Conservation (phyloP, 2,797 vertebrate species). For the Pantherophis alleghaniensis region DNA sequence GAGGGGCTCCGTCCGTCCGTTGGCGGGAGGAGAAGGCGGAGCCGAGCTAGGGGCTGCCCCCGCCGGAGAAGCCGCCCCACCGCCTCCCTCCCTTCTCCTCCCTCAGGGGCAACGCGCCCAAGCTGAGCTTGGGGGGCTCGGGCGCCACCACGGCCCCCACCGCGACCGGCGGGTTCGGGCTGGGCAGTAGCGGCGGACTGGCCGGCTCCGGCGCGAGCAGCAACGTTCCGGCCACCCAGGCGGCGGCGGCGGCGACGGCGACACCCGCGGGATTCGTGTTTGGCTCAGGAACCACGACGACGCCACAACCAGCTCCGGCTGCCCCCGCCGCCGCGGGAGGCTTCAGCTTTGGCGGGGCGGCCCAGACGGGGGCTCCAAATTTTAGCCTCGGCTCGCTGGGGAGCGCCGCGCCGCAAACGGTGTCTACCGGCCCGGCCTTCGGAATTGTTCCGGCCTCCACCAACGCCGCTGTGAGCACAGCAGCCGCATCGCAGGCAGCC, state of each 20-base stretch:
- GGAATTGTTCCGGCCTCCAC: slow-evolving; percentile 33
- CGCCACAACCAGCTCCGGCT: background rate
- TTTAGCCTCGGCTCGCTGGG: slow-evolving; percentile 41
- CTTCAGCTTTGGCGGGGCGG: slow-evolving; percentile 57
- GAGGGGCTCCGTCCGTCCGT: background rate
- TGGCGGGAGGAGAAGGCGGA: background rate
- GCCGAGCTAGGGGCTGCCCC: background rate
- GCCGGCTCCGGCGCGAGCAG: slow-evolving; percentile 45
- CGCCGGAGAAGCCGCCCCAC: background rate
- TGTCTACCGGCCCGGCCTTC: slow-evolving; percentile 50
- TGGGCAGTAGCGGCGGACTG: slow-evolving; percentile 62
- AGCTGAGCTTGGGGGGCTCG: slow-evolving; percentile 71
- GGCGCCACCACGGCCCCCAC: slow-evolving; percentile 61
- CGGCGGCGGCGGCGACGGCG: slow-evolving; percentile 41
- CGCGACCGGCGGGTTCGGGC: slow-evolving; percentile 57
- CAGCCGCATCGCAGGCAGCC: slow-evolving; percentile 51
- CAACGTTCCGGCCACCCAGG: slow-evolving; percentile 55
- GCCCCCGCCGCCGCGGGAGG: slow-evolving; percentile 34
- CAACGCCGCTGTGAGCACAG: slow-evolving; percentile 35
- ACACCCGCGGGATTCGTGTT: slow-evolving; percentile 70
- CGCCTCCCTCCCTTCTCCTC: background rate
- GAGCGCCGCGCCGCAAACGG: background rate
- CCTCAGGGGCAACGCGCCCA: slow-evolving; percentile 61
- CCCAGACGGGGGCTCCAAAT: slow-evolving; percentile 30
- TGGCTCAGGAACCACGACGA: background rate